Base-by-base conservation (phyloP, 2,888 invertebrate genomes). In the Autographa gamma region DNA sequence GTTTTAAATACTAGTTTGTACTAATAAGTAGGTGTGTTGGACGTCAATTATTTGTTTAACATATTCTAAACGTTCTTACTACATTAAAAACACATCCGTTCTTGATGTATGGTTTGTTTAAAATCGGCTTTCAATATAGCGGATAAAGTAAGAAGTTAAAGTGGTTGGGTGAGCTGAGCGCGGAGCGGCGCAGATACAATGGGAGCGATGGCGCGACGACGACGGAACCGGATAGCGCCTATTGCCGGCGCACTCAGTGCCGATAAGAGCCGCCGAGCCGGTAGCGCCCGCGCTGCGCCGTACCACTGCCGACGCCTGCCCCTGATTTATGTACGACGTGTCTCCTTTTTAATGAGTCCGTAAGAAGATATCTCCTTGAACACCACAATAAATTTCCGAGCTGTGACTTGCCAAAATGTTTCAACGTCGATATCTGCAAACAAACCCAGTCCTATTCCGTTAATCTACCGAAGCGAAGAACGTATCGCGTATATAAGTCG, bases 341-440 rank as follows among this genome's bases (percentile, higher is more conserved):
- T 95, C 95, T 95, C 95, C 94, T 95, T 94, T 95, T 95, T 95
- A 95, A 95, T 95, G 95, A 95, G 95, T 92, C 93, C 88, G 94
- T 94, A 95, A 95, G 94, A 95, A 94, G 95, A 95, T 95, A 95
- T 95, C 94, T 92, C 91, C 89, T 88, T 85, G 91, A 92, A 91
- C 90, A 90, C 91, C 90, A 92, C 93, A 92, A 95, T 95, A 95
- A 95, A 95, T 95, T 93, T 92, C 85, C 89, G 80, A 87, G 89
- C 91, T 89, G 92, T 91, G 93, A 93, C 94, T 93, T 86, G 89
- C 93, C 91, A 87, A 94, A 94, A 95, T 89, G 92, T 89, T 91
- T 91, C 89, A 88, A 86, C 90, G 90, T 94, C 95, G 95, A 95
- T 95, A 95, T 95, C 95, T 92, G 90, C 91, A 92, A 93, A 93